These are phyloP conservation scores for Otolemur garnettii DNA, from an alignment of 2,113 vertebrate species.

Conservation along the genomic window DNA sequence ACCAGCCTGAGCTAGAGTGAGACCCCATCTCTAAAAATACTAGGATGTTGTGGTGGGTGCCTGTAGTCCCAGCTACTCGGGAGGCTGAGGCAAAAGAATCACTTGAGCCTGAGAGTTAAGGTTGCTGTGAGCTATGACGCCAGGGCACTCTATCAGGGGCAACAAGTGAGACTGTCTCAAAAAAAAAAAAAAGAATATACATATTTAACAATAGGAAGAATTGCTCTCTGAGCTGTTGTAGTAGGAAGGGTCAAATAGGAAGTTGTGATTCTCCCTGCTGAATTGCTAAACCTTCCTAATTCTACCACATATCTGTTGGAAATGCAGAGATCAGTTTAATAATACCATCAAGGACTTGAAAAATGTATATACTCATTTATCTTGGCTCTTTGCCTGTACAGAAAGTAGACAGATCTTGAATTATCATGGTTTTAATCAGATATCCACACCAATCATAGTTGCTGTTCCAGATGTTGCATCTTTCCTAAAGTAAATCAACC, in stretches of 20 bases:
- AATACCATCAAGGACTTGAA: neutral
- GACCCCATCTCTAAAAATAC: too few relatives aligned
- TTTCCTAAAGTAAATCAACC: neutral
- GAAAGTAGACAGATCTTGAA: neutral
- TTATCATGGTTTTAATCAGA: neutral
- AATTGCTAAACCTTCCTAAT: neutral
- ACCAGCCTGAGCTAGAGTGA: too few relatives aligned
- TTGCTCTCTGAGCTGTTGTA: neutral
- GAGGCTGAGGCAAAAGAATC: too few relatives aligned
- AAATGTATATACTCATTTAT: neutral
- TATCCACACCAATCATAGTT: neutral
- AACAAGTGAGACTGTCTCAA: too few relatives aligned
- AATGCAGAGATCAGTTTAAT: neutral
- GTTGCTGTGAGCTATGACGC: too few relatives aligned
- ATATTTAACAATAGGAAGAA: neutral
- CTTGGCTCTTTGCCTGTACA: neutral
- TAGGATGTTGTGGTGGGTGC: too few relatives aligned
- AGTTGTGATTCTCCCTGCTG: neutral
- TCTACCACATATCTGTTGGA: neutral
- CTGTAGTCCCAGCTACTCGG: too few relatives aligned
- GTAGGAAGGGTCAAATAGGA: neutral
- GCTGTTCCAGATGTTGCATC: neutral
- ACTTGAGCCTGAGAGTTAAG: too few relatives aligned
- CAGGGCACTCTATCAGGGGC: too few relatives aligned
- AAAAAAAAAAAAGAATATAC: too few relatives aligned